Percentiles rank a stretch among this genome's conserved stretches.
These are phyloP conservation scores for Mustela lutreola DNA, from an alignment of 2,113 vertebrate species.

Conservation along the genomic window DNA sequence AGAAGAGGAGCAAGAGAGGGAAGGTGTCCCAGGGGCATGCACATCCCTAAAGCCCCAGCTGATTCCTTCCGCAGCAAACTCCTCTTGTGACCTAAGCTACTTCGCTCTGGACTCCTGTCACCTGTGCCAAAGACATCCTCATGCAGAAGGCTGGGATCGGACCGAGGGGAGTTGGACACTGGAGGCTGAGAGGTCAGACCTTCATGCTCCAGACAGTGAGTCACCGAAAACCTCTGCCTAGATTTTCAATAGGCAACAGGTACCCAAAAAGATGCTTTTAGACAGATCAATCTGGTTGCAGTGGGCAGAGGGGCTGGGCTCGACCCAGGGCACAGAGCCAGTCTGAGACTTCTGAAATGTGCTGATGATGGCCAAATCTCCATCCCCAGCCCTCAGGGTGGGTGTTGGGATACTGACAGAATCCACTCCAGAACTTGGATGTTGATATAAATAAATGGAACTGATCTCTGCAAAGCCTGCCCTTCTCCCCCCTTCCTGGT, in stretches of 20 bases:
- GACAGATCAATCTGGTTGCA: not conserved
- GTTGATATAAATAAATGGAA: not conserved
- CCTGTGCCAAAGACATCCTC: not conserved
- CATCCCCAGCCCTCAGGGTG: not conserved
- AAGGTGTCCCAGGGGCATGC: fast-evolving
- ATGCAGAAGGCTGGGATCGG: not conserved
- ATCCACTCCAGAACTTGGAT: not conserved
- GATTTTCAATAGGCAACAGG: not conserved
- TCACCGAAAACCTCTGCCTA: not conserved
- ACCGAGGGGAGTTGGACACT: not conserved
- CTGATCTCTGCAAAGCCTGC: not conserved
- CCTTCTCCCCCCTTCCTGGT: not conserved
- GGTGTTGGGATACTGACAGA: not conserved
- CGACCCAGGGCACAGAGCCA: not conserved
- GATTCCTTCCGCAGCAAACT: not conserved
- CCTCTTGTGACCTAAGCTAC: not conserved
- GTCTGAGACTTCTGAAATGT: not conserved
- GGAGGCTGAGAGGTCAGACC: not conserved
- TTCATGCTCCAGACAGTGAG: not conserved
- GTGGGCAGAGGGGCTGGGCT: not conserved
- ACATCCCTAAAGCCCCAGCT: not conserved
- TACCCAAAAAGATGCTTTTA: not conserved
- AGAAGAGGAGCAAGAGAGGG: not conserved
- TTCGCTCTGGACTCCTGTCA: not conserved
- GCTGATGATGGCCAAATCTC: not conserved